Evolutionary conservation across 2,797 vertebrate genomes (phyloP), one percentile per base, ranked within the genome.

Genomic region (Diplodus sargus): DNA sequence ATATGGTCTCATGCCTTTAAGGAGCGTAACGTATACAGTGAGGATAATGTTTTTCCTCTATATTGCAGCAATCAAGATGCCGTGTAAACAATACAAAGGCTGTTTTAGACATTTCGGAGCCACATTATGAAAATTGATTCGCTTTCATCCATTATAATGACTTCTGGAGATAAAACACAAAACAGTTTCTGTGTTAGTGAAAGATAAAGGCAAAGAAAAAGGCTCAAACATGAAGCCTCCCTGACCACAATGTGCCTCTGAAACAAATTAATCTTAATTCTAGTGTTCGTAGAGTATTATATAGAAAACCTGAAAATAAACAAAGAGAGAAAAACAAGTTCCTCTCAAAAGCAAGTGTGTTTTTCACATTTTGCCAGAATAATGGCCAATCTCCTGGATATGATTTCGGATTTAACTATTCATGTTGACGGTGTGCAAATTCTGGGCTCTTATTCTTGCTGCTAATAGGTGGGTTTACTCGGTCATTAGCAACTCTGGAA

Each of bases 331-430:
- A 76, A 72, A 73, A 54, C 49, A 78, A 84, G 63, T 12, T 54
- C 30, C 76, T 68, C 76, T 85, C 59, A 73, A 76, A 68, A 57
- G 51, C 69, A 83, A 25, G 25, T 25, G 62, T 63, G 65, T 78
- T 79, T 39, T 68, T 82, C 59, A 62, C 70, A 81, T 34, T 42
- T 75, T 25, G 59, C 51, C 47, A 48, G 70, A 83, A 79, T 79
- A 74, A 81, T 79, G 48, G 54, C 60, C 39, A n/a, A 25, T 76
- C 51, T 67, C 30, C 53, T 71, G 30, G 42, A 85, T 52, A 39
- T 67, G 73, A 76, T 14, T 77, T 76, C 56, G 17, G 16, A 42
- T 70, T 74, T 68, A 75, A 82, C 77, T 77, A 87, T 80, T 85
- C 71, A 80, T 62, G 72, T 3, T 2, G 23, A 74, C 57, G 16